Conservation (phyloP, 2,888 invertebrate species). For the Lithophane semibrunnea region DNA sequence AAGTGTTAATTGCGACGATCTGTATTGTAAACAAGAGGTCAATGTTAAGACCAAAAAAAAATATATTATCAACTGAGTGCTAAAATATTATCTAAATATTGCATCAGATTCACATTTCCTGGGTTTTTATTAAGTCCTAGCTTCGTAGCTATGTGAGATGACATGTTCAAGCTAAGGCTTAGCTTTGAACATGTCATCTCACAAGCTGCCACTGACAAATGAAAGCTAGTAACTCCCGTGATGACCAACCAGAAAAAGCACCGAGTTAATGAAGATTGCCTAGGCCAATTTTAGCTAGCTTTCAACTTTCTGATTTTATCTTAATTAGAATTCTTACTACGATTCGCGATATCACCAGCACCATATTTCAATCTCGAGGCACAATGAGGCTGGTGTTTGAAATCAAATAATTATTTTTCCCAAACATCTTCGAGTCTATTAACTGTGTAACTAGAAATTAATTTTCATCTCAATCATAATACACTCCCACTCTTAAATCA, state of each 20-base stretch:
- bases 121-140: neutral
- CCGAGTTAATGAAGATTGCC: neutral
- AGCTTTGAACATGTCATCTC: neutral
- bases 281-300: neutral
- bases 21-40: neutral
- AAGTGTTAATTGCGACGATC: constrained; percentile 23
- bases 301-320: neutral
- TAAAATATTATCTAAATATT: constrained; percentile 23
- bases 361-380: no score
- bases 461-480: neutral
- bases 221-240: neutral
- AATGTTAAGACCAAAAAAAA: constrained; percentile 16
- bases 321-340: neutral
- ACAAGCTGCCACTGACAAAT: neutral
- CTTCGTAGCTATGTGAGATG: neutral
- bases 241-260: neutral
- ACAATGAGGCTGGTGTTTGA: no score
- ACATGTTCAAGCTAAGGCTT: neutral
- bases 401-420: neutral
- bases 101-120: neutral
- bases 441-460: no score
- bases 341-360: no score
- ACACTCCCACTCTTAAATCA: neutral
- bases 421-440: neutral
- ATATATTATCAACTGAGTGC: neutral